phyloP scores from a whole-genome alignment of 1,140 invertebrate genomes.

The Drosophila truncata region DNA sequence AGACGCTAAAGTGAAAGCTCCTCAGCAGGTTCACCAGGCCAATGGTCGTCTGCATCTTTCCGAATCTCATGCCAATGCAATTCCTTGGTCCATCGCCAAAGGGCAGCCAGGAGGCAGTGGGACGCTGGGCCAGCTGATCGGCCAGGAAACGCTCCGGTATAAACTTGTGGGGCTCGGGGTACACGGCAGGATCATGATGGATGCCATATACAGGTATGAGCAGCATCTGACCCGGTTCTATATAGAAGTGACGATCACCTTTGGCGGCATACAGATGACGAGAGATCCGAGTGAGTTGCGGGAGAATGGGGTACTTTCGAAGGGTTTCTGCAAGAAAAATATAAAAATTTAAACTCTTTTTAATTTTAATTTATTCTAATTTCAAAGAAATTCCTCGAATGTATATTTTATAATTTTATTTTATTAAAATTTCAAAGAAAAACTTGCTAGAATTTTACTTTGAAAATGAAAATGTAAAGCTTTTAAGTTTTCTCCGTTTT shows the following conservation, averaged over 20 bases:
- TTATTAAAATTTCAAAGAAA: neutral
- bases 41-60: conserved; percentile 85
- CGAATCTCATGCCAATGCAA: conserved; percentile 86
- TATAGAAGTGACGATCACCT: conserved; percentile 58
- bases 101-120: conserved; percentile 86
- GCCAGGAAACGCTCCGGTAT: conserved; percentile 87
- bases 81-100: conserved; percentile 87
- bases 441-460: neutral
- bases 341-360: neutral
- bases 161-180: conserved; percentile 87
- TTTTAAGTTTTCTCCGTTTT: neutral
- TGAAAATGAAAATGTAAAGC: neutral
- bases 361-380: neutral
- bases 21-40: conserved; percentile 84
- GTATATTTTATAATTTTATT: no score
- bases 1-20: conserved; percentile 78
- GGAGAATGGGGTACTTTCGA: conserved; percentile 86
- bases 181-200: conserved; percentile 87
- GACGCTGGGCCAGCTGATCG: conserved; percentile 82
- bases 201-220: conserved; percentile 87
- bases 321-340: conserved; percentile 65
- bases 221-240: conserved; percentile 81
- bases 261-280: conserved; percentile 67
- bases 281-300: conserved; percentile 71
- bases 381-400: neutral